phyloP scores from a whole-genome alignment of 2,888 invertebrate species.

The Lochmaea capreae region DNA sequence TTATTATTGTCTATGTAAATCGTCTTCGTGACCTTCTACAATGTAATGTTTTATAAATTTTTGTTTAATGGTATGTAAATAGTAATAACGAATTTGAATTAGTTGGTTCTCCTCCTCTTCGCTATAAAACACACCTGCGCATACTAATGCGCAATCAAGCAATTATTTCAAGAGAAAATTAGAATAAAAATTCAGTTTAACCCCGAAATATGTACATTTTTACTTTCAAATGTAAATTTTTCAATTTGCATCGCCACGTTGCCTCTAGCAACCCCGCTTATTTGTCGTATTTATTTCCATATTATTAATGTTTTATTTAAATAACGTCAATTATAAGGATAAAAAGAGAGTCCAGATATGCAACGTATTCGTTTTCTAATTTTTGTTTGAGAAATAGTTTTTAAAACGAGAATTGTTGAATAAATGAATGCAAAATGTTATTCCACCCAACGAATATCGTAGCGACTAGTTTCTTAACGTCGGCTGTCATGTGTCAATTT shows the following conservation, averaged over 20 bases:
- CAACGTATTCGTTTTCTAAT: neutral
- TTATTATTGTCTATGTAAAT: too few species aligned
- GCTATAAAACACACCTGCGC: constrained; percentile 34
- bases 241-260: constrained; percentile 39
- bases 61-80: constrained; percentile 23
- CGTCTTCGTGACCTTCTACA: too few species aligned
- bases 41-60: too few species aligned
- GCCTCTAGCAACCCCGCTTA: constrained; percentile 34
- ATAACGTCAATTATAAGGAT: constrained; percentile 33
- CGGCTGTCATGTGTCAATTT: too few species aligned
- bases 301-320: constrained; percentile 39
- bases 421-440: too few species aligned
- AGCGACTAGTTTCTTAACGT: too few species aligned
- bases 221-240: constrained; percentile 41
- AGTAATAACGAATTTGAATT: constrained; percentile 26
- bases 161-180: constrained; percentile 36
- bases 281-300: constrained; percentile 40
- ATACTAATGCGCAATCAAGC: constrained; percentile 39
- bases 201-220: constrained; percentile 41
- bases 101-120: constrained; percentile 11
- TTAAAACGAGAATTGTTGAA: too few species aligned
- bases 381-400: too few species aligned
- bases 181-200: constrained; percentile 40
- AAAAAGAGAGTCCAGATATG: neutral
- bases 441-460: too few species aligned